Base-by-base conservation (phyloP, 2,113 vertebrate genomes). In the Erinaceus europaeus region DNA sequence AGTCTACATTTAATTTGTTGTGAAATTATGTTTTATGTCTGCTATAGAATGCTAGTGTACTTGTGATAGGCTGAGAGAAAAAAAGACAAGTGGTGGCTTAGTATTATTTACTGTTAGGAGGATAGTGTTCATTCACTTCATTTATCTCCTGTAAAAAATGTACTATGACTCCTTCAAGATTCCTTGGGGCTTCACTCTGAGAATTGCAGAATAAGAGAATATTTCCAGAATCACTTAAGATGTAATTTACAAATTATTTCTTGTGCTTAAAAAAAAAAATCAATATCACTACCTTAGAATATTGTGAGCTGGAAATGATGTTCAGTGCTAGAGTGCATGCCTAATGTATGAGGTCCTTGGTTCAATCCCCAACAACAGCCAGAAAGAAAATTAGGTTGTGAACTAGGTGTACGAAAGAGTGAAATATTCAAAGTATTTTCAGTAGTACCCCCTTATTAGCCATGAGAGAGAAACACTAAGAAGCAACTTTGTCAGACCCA, bases 231-330 rank as follows among this genome's bases (percentile, higher is more conserved):
- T 77, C 40, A 59, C 38, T 29, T 50, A 4, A 27, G 71, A 11
- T 69, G 5, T 82, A 90, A 72, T 17, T 92, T 82, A 42, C 0
- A 7, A 76, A 17, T 79, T 23, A 53, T 42, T 27, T 84, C 46
- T 48, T 44, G n/a, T 75, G 75, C 46, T 57, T 25, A 4, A 55
- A 11, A 50, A 44, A 64, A 79, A 40, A 46, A 81, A 81, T 85
- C 48, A 76, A 34, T 40, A 27, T 90, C 15, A 42, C 59, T 68
- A n/a, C 21, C 21, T 78, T 85, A 84, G 32, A 87, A 93, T n/a
- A n/a, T n/a, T n/a, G n/a, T n/a, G n/a, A n/a, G n/a, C n/a, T n/a
- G n/a, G n/a, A n/a, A n/a, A n/a, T n/a, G n/a, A n/a, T n/a, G n/a
- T n/a, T n/a, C n/a, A n/a, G n/a, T n/a, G n/a, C n/a, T n/a, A n/a